Evolutionary conservation across 2,888 invertebrate species (phyloP).

Genomic region (Ceramica pisi): DNA sequence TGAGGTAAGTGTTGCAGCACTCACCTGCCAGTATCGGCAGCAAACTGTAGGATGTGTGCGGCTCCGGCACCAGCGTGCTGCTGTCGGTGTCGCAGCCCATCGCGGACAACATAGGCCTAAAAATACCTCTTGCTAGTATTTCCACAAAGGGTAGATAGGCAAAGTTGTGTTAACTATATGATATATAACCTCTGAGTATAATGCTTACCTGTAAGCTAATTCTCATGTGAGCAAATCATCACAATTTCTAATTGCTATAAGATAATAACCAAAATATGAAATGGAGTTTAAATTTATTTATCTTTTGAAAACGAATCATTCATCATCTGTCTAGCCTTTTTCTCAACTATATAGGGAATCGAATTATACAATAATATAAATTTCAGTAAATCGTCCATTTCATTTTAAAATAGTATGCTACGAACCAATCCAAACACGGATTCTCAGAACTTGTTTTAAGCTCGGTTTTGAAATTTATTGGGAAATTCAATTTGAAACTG

Average conservation of each 20-base stretch:
- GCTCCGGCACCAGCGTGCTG: too few species aligned
- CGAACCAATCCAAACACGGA: neutral
- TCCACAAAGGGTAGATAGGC: too few species aligned
- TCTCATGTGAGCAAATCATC: neutral
- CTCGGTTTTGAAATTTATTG: neutral
- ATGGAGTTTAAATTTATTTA: neutral
- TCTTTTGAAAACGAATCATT: neutral
- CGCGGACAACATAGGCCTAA: neutral
- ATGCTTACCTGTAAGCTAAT: neutral
- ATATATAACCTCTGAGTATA: neutral
- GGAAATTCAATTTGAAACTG: neutral
- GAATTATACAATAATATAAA: neutral
- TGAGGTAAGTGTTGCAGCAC: constrained; percentile 75
- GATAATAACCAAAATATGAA: neutral
- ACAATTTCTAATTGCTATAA: neutral
- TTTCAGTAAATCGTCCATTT: neutral
- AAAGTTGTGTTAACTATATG: too few species aligned
- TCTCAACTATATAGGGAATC: too few species aligned
- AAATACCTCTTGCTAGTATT: neutral
- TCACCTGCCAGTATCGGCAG: too few species aligned
- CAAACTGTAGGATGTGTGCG: too few species aligned
- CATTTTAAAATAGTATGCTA: neutral
- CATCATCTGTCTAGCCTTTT: too few species aligned
- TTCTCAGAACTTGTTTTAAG: neutral
- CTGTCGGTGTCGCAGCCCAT: too few species aligned